phyloP scores from a whole-genome alignment of 1,140 invertebrate genomes.

The Reticulitermes speratus region DNA sequence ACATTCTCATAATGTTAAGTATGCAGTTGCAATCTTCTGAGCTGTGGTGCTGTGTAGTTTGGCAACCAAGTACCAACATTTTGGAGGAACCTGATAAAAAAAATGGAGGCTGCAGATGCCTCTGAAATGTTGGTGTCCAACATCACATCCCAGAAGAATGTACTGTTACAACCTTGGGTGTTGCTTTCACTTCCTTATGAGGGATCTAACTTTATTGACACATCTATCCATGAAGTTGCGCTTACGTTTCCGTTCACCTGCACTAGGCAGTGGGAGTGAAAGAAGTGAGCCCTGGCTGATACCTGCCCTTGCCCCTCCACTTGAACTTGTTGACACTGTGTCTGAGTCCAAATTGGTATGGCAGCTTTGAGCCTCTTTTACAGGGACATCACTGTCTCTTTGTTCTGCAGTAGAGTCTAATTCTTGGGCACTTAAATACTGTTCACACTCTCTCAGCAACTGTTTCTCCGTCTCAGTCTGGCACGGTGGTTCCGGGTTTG shows the following conservation, averaged over 20 bases:
- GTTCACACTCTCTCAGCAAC: slow-evolving; percentile 36
- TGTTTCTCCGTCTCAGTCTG: slow-evolving; percentile 27
- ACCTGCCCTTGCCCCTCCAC: background rate
- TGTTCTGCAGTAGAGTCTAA: slow-evolving; percentile 16
- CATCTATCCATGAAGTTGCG: slow-evolving; percentile 76
- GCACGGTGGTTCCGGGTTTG: slow-evolving; percentile 37
- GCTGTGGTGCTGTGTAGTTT: background rate
- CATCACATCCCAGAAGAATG: background rate
- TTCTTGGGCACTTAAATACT: slow-evolving; percentile 38
- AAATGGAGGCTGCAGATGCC: too few species aligned
- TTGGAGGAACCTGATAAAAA: too few species aligned
- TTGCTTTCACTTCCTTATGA: slow-evolving; percentile 56
- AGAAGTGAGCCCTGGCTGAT: slow-evolving; percentile 44
- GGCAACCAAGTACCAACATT: too few species aligned
- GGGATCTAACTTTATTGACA: slow-evolving; percentile 72
- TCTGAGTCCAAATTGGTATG: background rate
- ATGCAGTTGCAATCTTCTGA: too few species aligned
- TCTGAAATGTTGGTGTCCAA: too few species aligned
- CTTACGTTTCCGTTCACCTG: slow-evolving; percentile 51
- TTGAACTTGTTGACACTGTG: slow-evolving; percentile 3
- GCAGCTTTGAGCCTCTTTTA: background rate
- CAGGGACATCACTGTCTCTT: slow-evolving; percentile 7
- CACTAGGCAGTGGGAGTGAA: slow-evolving; percentile 41
- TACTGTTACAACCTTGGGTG: background rate
- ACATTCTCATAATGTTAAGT: background rate